Percentiles rank a stretch among this genome's conserved stretches.
These are phyloP conservation scores for Tricholaema leucomelas DNA, from an alignment of 2,113 vertebrate species.

Conservation along the genomic window DNA sequence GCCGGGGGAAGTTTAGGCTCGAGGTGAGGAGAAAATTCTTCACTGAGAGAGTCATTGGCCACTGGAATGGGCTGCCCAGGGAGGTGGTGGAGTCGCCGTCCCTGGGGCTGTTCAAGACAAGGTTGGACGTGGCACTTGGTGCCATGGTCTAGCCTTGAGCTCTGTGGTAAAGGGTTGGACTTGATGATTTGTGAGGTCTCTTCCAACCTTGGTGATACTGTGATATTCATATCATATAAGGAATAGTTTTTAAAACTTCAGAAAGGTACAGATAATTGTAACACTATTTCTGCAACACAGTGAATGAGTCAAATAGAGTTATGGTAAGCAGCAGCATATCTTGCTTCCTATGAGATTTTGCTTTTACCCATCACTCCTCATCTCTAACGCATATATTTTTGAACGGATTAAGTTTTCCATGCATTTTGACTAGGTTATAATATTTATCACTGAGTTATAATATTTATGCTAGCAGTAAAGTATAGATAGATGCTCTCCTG, in stretches of 20 bases:
- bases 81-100: too few species aligned
- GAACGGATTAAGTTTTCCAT: neutral
- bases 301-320: neutral
- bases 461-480: neutral
- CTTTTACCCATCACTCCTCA: neutral
- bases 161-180: too few species aligned
- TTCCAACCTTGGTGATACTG: too few species aligned
- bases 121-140: too few species aligned
- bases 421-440: neutral
- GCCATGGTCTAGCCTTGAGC: too few species aligned
- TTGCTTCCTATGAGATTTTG: neutral
- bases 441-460: neutral
- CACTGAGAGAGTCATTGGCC: too few species aligned
- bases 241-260: neutral
- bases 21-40: too few species aligned
- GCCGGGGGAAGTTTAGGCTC: too few species aligned
- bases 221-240: neutral
- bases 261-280: neutral
- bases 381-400: neutral
- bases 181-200: too few species aligned
- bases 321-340: neutral
- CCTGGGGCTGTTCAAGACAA: too few species aligned
- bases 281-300: neutral
- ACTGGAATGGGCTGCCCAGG: too few species aligned
- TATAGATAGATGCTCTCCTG: neutral